These are phyloP conservation scores for Cynopterus brachyotis DNA, from an alignment of 2,113 vertebrate species.

Conservation along the genomic window DNA sequence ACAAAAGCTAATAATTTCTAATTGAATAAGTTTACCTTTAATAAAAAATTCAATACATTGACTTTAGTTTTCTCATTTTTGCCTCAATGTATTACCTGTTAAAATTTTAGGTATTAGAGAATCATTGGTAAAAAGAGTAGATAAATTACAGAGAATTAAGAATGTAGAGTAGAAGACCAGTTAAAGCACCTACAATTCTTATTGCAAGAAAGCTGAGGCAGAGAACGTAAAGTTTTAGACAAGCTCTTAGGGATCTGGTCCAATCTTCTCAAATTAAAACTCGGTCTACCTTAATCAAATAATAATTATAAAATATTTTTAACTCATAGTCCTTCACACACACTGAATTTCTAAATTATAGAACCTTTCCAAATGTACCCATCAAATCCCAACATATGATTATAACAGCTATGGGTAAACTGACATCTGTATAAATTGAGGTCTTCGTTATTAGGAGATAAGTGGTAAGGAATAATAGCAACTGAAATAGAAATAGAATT, in stretches of 20 bases:
- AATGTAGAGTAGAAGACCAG: not conserved
- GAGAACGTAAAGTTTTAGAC: not conserved
- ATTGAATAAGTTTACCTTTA: not conserved
- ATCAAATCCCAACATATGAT: not conserved
- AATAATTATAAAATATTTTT: not conserved
- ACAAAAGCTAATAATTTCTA: constrained; percentile 43
- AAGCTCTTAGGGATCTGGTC: not conserved
- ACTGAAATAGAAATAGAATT: constrained; percentile 25
- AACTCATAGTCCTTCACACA: not conserved
- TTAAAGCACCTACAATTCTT: constrained; percentile 13
- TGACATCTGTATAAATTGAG: not conserved
- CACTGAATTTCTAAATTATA: constrained; percentile 10
- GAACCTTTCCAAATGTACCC: not conserved
- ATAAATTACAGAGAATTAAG: constrained; percentile 16
- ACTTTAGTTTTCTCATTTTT: constrained; percentile 19
- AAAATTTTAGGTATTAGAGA: not conserved
- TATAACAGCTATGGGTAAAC: not conserved
- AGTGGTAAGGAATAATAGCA: not conserved
- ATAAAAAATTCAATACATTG: constrained; percentile 48
- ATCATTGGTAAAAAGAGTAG: not conserved
- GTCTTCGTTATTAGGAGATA: constrained; percentile 8
- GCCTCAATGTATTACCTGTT: not conserved
- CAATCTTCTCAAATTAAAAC: constrained; percentile 14
- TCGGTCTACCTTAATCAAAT: not conserved
- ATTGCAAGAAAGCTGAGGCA: not conserved